phyloP scores from a whole-genome alignment of 2,797 vertebrate species.

The Peromyscus eremicus region DNA sequence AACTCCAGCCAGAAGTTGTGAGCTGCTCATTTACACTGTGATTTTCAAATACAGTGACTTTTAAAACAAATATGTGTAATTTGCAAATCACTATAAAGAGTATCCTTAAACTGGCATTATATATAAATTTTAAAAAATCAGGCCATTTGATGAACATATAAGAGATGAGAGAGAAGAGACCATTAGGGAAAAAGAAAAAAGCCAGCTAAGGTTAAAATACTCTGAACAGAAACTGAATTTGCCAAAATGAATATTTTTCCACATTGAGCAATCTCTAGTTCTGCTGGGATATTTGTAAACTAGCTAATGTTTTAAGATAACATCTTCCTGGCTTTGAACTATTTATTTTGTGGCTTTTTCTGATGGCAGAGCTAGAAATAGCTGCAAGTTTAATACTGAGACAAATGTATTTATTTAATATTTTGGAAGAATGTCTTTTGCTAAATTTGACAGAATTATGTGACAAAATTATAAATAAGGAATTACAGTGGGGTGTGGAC shows the following conservation, averaged over 20 bases:
- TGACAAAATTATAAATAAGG: conserved; percentile 43
- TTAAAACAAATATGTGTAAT: conserved; percentile 11
- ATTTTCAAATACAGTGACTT: conserved; percentile 28
- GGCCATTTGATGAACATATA: conserved; percentile 19
- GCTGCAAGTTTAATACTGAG: conserved; percentile 26
- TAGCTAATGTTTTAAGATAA: conserved; percentile 60
- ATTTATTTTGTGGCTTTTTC: conserved; percentile 9
- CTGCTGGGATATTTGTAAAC: conserved; percentile 51
- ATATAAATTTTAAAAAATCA: conserved; percentile 29
- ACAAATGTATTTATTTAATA: conserved; percentile 65
- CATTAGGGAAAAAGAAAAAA: not conserved
- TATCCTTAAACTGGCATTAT: conserved; percentile 34
- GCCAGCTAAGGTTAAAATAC: conserved; percentile 48
- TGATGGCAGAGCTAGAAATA: not conserved
- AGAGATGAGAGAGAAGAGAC: not conserved
- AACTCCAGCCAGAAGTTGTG: not conserved
- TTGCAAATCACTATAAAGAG: conserved; percentile 27
- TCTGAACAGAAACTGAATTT: conserved; percentile 30
- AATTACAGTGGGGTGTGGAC: not conserved
- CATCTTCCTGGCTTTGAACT: conserved; percentile 61
- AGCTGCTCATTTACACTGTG: not conserved
- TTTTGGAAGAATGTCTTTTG: conserved; percentile 51
- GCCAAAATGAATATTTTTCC: conserved; percentile 27
- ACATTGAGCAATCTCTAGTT: not conserved
- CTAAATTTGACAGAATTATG: conserved; percentile 45